These are phyloP conservation scores for Hephaestus fuliginosus DNA, from an alignment of 2,797 vertebrate species.

Conservation along the genomic window DNA sequence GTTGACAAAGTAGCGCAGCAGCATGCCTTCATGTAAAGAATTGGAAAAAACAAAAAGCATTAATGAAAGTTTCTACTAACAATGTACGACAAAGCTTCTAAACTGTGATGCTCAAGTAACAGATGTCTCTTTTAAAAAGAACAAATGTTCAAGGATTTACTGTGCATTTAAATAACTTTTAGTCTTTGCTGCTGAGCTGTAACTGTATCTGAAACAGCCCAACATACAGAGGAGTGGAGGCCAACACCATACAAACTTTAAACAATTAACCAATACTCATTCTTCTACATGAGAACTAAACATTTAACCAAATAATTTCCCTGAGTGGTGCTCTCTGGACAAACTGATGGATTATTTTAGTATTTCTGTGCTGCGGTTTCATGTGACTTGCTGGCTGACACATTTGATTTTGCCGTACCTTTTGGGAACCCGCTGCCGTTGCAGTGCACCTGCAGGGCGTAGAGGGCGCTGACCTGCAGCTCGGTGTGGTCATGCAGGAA, in stretches of 20 bases:
- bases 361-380: not conserved
- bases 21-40: conserved; percentile 88
- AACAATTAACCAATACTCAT: too few species aligned
- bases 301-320: too few species aligned
- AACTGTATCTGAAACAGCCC: not conserved
- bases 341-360: not conserved
- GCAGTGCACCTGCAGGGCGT: conserved; percentile 98
- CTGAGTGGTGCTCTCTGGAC: not conserved
- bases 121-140: not conserved
- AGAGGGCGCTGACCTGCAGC: conserved; percentile 98
- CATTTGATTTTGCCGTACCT: conserved; percentile 82
- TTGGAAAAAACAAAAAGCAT: not conserved
- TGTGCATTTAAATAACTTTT: not conserved
- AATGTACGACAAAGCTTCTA: not conserved
- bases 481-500: conserved; percentile 98
- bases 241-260: not conserved
- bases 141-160: too few species aligned
- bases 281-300: too few species aligned
- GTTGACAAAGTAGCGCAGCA: conserved; percentile 98
- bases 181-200: not conserved
- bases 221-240: not conserved
- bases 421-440: conserved; percentile 94
- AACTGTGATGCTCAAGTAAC: not conserved
- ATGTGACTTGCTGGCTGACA: not conserved
- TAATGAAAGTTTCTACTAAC: not conserved